Evolutionary conservation across 2,888 invertebrate genomes (phyloP).

Genomic region (Willowsia nigromaculata): DNA sequence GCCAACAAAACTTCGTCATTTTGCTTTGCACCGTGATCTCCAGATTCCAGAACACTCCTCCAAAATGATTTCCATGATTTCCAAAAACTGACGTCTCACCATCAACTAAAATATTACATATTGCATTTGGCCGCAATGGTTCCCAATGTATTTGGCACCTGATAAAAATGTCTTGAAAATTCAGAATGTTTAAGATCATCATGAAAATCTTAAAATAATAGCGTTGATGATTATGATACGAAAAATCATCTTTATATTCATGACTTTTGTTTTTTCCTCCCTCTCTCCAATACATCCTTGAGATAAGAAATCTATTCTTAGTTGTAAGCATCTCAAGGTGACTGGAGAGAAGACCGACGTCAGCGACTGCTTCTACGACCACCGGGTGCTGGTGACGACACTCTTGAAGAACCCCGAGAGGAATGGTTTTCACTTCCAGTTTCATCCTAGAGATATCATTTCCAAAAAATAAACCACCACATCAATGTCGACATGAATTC

Average conservation of each 20-base stretch:
- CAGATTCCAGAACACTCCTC: too few species aligned
- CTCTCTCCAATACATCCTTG: slow-evolving; percentile 10
- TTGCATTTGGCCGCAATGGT: slow-evolving; percentile 34
- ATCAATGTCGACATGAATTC: neutral
- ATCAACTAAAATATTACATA: too few species aligned
- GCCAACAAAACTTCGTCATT: too few species aligned
- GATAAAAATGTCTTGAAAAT: neutral
- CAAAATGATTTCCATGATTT: too few species aligned
- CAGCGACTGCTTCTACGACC: slow-evolving; percentile 71
- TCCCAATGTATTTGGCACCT: slow-evolving; percentile 58
- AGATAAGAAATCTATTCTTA: neutral
- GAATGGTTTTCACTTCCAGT: slow-evolving; percentile 76
- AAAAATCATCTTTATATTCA: too few species aligned
- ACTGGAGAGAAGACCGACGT: slow-evolving; percentile 61
- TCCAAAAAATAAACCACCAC: neutral
- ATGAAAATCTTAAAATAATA: neutral
- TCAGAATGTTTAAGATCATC: neutral
- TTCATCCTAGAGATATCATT: slow-evolving; percentile 69
- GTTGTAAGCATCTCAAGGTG: slow-evolving; percentile 34
- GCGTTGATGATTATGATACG: too few species aligned
- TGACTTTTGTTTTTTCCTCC: too few species aligned
- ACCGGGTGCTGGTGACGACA: slow-evolving; percentile 76
- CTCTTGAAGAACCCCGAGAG: slow-evolving; percentile 76
- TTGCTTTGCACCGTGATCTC: too few species aligned
- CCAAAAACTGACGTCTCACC: too few species aligned